phyloP scores from a whole-genome alignment of 2,113 vertebrate species.

The Pelvicachromis taeniatus region DNA sequence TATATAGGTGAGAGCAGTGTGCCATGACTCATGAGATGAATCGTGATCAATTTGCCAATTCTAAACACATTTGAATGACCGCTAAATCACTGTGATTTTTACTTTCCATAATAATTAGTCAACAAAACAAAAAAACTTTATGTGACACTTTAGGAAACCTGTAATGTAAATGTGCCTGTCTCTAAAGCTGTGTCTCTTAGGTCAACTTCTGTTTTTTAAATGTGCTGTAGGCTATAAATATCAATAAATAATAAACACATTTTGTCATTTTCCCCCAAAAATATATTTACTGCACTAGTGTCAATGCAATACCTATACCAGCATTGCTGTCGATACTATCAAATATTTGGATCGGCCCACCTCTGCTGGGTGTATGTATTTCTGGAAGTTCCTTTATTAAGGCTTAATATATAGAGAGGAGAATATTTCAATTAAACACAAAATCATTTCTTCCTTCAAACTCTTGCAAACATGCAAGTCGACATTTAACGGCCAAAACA shows the following conservation, averaged over 20 bases:
- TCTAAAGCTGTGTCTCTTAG: neutral
- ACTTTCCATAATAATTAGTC: neutral
- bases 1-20: neutral
- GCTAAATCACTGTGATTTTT: neutral
- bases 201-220: neutral
- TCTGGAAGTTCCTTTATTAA: neutral
- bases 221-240: neutral
- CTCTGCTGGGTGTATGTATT: neutral
- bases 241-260: neutral
- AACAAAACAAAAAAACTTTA: neutral
- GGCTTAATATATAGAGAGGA: neutral
- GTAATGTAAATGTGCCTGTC: neutral
- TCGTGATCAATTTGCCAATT: no score
- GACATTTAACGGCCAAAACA: no score
- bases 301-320: neutral
- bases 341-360: accelerated
- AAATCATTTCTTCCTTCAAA: no score
- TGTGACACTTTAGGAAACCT: neutral
- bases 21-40: neutral
- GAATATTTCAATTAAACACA: neutral
- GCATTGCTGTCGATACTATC: neutral
- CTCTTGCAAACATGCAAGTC: no score
- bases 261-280: no score
- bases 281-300: no score
- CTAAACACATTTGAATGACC: neutral